Base-by-base conservation (phyloP, 1,140 invertebrate species). In the Platyura marginata region DNA sequence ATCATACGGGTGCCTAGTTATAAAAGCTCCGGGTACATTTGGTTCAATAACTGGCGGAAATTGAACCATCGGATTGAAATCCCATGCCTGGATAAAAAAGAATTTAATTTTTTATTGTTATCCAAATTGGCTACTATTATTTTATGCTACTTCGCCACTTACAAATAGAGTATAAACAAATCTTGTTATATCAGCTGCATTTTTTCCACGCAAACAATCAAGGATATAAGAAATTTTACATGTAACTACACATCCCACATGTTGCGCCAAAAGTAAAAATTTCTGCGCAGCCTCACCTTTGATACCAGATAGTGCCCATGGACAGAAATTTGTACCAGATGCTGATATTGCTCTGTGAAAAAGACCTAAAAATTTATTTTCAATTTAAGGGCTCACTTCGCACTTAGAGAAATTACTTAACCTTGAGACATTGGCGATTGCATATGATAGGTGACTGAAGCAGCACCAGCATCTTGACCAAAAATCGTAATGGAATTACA, bases 311-410 rank as follows among this genome's bases (percentile, higher is more conserved):
- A 82, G 66, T 0, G 79, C 74, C 85, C 85, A 91, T 0, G 77
- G 70, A 51, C 77, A 78, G 5, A 84, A 57, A 2, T 79, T 75
- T 2, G 79, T 84, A 2, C 86, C 86, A 53, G 81, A 83, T 61
- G 84, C 74, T 0, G 79, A 74, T 43, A 87, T 83, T 3, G 63
- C 81, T 34, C 72, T 70, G 42, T 81, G 75, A 46, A 86, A 81
- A 3, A 84, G 50, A 41, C 74, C 78, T 62, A 74, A 49, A 80
- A 63, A 0, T 71, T 64, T 33, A 77, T 81, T n/a, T 79, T 51
- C 69, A 81, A 73, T 46, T 81, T 78, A 48, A 71, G 74, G 15
- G 77, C 74, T 1, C 71, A 72, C 42, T 71, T 74, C 2, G 66
- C 68, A 0, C 75, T 77, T 1, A 79, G 79, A 0, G 78, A 76